Base-by-base conservation (phyloP, 2,113 vertebrate species). In the Motacilla tschutschensis region DNA sequence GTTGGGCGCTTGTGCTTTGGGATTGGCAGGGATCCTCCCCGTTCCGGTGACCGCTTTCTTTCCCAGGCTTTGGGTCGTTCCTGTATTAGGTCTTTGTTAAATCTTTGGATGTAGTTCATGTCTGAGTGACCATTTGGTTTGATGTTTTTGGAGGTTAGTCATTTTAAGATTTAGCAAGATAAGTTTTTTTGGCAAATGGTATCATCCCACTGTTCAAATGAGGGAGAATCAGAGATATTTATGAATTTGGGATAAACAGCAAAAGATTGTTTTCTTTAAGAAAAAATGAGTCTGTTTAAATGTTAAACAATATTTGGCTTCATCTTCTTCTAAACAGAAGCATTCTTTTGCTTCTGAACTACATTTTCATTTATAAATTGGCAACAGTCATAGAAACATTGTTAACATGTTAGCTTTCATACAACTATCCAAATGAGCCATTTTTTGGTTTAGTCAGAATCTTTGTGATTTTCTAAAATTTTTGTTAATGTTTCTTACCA, bases 41-140 rank as follows among this genome's bases (percentile, higher is more conserved):
- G 0, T 72, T 63, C 65, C 0, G 0, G 17, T 36, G 63, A 21
- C 40, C 0, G 0, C 31, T 48, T 16, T 63, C 72, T 88, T 86
- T 84, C 85, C 59, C 75, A 91, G 67, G 41, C 53, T 10, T 3
- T 28, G 54, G 76, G n/a, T 78, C 53, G 31, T 33, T 74, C 44
- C 51, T 44, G 10, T 29, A 31, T 74, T 26, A 79, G 72, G 13
- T 43, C 72, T 79, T 84, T 76, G 50, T 83, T 73, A 75, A 75
- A 58, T 69, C 60, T 78, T 54, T 73, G 64, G 69, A 67, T 64
- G 33, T 8, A 48, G 20, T 54, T 88, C 60, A 41, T 26, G 41
- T 72, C 58, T 67, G 54, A 75, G 35, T 48, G 70, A 57, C 17
- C 36, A n/a, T 71, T 77, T 35, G 20, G 14, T 66, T 36, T 47